Base-by-base conservation (phyloP, 2,113 vertebrate species). In the Periophthalmus modestus region DNA sequence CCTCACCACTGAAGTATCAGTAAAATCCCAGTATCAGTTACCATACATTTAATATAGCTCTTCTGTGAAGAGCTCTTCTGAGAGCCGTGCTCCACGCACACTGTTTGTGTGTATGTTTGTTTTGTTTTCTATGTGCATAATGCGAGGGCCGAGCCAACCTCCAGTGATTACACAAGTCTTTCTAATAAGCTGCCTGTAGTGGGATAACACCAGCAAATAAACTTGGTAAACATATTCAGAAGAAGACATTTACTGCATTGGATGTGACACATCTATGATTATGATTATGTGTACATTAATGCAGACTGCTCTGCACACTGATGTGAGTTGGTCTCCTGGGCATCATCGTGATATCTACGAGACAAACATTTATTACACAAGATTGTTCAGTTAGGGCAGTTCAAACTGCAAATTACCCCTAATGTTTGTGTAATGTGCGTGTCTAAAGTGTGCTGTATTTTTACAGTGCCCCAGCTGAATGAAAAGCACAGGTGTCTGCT, bases 1-100 rank as follows among this genome's bases (percentile, higher is more conserved):
- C 73, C 63, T 79, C 82, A 84, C 74, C 74, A 57, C 78, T 78
- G 62, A 63, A 82, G 75, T 54, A 54, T 81, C 74, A 68, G 74
- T 61, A 28, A 59, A 54, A 71, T 7, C 5, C 36, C 33, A 14
- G 68, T 84, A 66, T 87, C 83, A 15, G 54, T 91, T 87, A 82
- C 81, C 74, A 86, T 88, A 84, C 77, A 72, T 86, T 84, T 10
- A 79, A 80, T 86, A 69, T 87, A 86, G 83, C 82, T 79, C 79
- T 84, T 82, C 87, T 73, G 43, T 71, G 82, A 87, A 82, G 72
- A 33, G 47, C 23, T 7, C 59, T 83, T 88, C 73, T 67, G 28
- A 58, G 82, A 86, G 79, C 21, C 52, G 2, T 15, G 52, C 62
- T 43, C 24, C 14, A 15, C n/a, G 15, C 19, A 67, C 11, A 4